phyloP scores from a whole-genome alignment of 2,113 vertebrate genomes.

The Amazona guildingii region DNA sequence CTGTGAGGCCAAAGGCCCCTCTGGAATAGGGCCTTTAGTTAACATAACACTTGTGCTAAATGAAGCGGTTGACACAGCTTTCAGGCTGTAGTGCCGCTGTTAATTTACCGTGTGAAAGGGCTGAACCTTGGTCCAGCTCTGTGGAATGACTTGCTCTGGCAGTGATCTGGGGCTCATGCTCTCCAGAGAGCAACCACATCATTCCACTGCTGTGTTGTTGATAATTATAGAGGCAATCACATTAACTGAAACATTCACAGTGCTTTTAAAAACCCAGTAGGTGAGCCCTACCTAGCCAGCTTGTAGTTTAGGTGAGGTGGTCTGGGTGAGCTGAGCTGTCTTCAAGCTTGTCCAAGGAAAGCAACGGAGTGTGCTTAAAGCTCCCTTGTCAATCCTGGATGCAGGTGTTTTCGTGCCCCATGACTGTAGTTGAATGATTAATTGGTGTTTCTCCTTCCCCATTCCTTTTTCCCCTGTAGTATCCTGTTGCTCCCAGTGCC shows the following conservation, averaged over 20 bases:
- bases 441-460: not conserved
- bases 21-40: constrained; percentile 49
- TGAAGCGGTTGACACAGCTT: constrained; percentile 67
- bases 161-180: not conserved
- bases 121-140: constrained; percentile 2
- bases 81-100: constrained; percentile 42
- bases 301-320: not conserved
- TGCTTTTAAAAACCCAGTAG: not conserved
- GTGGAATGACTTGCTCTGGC: not conserved
- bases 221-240: not conserved
- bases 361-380: not conserved
- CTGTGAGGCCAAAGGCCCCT: constrained; percentile 57
- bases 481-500: not conserved
- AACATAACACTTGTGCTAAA: constrained; percentile 73
- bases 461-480: not conserved
- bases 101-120: constrained; percentile 62
- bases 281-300: not conserved
- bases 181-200: not conserved
- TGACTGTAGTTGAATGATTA: not conserved
- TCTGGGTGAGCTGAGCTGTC: not conserved
- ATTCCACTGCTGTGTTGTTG: not conserved
- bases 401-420: not conserved
- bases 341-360: not conserved
- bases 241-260: not conserved
- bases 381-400: not conserved